A percentile compares a stretch with the other conserved stretches of the same genome.
phyloP scores from a whole-genome alignment of 2,113 vertebrate species.

The Notarius quadriscutis region DNA sequence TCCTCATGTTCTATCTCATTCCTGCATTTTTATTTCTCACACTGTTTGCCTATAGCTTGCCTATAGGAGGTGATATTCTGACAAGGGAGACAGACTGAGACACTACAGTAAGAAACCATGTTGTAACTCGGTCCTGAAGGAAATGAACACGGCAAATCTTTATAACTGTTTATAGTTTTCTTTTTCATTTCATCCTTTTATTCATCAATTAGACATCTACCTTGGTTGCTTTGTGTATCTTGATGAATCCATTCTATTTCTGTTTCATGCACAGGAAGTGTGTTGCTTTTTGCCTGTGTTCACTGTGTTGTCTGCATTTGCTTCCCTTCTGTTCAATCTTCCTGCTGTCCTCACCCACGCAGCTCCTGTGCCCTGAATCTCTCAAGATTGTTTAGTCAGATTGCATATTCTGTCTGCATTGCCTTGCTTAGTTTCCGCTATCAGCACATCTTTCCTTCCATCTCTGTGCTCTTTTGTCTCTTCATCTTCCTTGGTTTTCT shows the following conservation, averaged over 20 bases:
- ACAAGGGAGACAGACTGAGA: slow-evolving; percentile 1
- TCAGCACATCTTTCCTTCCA: slow-evolving; percentile 36
- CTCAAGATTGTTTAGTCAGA: slow-evolving; percentile 51
- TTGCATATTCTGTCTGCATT: slow-evolving; percentile 48
- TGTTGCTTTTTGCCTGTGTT: slow-evolving; percentile 38
- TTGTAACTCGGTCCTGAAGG: neutral
- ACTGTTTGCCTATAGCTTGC: slow-evolving; percentile 18
- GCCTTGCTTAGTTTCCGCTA: slow-evolving; percentile 39
- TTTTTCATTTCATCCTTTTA: slow-evolving; percentile 15
- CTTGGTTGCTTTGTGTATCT: slow-evolving; percentile 35
- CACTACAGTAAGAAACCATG: neutral
- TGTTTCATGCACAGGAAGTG: slow-evolving; percentile 43
- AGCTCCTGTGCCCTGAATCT: slow-evolving; percentile 46
- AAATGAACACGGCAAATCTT: neutral
- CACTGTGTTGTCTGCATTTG: slow-evolving; percentile 15
- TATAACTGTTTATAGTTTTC: neutral
- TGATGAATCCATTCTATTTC: slow-evolving; percentile 38
- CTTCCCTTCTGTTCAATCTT: slow-evolving; percentile 40
- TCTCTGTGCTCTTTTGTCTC: slow-evolving; percentile 20
- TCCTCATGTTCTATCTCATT: neutral
- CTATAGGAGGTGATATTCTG: slow-evolving; percentile 35
- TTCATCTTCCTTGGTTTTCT: slow-evolving; percentile 27
- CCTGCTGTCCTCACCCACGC: slow-evolving; percentile 51
- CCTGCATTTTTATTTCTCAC: slow-evolving; percentile 8
- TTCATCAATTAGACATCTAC: slow-evolving; percentile 28